Evolutionary conservation across 2,113 vertebrate genomes (phyloP).

Genomic region (Otocyon megalotis): DNA sequence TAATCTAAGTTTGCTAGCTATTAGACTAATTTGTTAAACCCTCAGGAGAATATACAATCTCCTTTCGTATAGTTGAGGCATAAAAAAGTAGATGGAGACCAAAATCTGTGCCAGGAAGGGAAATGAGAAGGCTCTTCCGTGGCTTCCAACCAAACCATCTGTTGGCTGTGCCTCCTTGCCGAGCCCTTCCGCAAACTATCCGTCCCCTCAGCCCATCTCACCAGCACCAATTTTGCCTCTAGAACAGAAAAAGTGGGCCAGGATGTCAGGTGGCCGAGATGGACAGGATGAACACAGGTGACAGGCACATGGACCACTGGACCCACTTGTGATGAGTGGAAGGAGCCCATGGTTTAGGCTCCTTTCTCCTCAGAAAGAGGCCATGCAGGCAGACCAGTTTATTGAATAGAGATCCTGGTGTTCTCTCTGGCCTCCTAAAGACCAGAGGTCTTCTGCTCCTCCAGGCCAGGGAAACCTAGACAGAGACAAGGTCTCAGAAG

Average conservation of each 20-base stretch:
- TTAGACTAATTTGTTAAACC: neutral
- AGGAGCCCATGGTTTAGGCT: neutral
- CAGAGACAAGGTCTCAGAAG: neutral
- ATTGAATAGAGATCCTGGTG: neutral
- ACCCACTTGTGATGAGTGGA: neutral
- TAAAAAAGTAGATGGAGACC: neutral
- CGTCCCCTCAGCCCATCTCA: neutral
- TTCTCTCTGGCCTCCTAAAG: neutral
- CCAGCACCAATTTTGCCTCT: neutral
- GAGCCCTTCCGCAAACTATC: neutral
- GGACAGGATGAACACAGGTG: neutral
- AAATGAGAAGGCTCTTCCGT: slow-evolving; percentile 19
- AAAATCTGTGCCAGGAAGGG: neutral
- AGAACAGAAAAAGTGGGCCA: neutral
- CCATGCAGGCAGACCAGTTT: neutral
- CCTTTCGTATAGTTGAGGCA: neutral
- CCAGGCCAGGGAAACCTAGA: neutral
- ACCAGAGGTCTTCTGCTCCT: neutral
- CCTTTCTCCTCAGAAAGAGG: neutral
- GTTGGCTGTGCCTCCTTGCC: neutral
- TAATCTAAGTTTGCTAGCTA: neutral
- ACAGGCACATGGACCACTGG: accelerated
- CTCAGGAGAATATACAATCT: neutral
- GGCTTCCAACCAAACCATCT: neutral
- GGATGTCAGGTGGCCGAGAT: neutral